These are phyloP conservation scores for Busseola fusca DNA, from an alignment of 2,888 invertebrate species.

Conservation along the genomic window DNA sequence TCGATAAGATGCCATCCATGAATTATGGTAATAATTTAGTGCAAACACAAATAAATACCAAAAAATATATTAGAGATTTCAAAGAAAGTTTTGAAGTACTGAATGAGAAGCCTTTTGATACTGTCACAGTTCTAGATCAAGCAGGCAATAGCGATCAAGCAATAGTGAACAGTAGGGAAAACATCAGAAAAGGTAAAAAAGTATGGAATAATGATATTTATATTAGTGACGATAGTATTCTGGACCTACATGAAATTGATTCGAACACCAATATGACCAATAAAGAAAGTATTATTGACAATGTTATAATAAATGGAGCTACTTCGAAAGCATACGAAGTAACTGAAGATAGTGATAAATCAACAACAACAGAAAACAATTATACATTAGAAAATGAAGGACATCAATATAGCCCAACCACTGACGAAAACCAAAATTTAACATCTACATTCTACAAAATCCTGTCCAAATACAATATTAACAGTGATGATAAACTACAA, in stretches of 20 bases:
- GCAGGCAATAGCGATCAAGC: neutral
- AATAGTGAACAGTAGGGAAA: neutral
- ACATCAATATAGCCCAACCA: constrained; percentile 57
- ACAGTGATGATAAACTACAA: constrained; percentile 69
- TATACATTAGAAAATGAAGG: constrained; percentile 35
- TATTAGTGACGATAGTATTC: neutral
- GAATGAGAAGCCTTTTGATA: neutral
- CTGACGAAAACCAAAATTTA: constrained; percentile 54
- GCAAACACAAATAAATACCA: constrained; percentile 1
- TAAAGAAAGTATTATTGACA: neutral
- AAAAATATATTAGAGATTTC: constrained; percentile 7
- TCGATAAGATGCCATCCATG: neutral
- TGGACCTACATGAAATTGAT: neutral
- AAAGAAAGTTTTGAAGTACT: neutral
- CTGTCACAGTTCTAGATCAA: neutral
- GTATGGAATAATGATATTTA: neutral
- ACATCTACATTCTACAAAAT: constrained; percentile 66
- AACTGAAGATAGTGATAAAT: constrained; percentile 62
- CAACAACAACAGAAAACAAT: constrained; percentile 34
- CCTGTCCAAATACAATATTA: constrained; percentile 79
- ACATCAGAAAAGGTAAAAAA: constrained; percentile 45
- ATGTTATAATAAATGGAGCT: neutral
- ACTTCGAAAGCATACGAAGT: constrained; percentile 66
- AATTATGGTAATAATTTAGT: constrained; percentile 9
- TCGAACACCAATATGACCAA: neutral